These are phyloP conservation scores for Lymantria monacha DNA, from an alignment of 2,888 invertebrate genomes.

Conservation along the genomic window DNA sequence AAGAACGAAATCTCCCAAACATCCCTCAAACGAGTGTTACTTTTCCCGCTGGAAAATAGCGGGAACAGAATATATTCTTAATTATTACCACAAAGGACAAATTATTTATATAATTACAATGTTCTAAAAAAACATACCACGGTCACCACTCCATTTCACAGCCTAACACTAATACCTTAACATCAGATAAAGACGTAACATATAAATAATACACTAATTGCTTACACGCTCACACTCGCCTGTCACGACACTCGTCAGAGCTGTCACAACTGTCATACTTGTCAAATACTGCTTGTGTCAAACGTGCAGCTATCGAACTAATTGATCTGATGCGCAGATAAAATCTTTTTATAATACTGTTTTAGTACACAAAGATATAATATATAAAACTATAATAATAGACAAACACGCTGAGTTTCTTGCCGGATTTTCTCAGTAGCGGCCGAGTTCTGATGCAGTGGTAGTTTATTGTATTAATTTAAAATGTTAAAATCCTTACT, in stretches of 20 bases:
- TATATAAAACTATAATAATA: background rate
- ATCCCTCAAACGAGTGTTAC: no score
- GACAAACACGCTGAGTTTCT: no score
- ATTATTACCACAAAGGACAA: no score
- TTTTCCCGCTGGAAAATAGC: no score
- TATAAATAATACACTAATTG: slow-evolving; percentile 33
- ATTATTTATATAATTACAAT: no score
- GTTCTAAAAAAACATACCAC: background rate
- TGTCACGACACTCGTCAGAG: slow-evolving; percentile 39
- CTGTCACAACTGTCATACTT: slow-evolving; percentile 32
- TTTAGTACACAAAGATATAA: slow-evolving; percentile 9
- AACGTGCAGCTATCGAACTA: slow-evolving; percentile 40
- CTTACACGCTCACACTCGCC: slow-evolving; percentile 28
- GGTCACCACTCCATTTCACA: slow-evolving; percentile 18
- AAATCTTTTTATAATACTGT: slow-evolving; percentile 17
- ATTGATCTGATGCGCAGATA: slow-evolving; percentile 43
- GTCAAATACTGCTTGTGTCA: slow-evolving; percentile 33
- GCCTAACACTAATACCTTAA: slow-evolving; percentile 11
- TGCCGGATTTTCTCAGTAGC: no score
- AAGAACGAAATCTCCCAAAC: no score
- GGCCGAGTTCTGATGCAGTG: no score
- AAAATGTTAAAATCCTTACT: no score
- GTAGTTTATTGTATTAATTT: no score
- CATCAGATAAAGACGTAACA: slow-evolving; percentile 24
- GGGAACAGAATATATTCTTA: no score